These are phyloP conservation scores for Ictalurus furcatus DNA, from an alignment of 2,113 vertebrate species.

Conservation along the genomic window DNA sequence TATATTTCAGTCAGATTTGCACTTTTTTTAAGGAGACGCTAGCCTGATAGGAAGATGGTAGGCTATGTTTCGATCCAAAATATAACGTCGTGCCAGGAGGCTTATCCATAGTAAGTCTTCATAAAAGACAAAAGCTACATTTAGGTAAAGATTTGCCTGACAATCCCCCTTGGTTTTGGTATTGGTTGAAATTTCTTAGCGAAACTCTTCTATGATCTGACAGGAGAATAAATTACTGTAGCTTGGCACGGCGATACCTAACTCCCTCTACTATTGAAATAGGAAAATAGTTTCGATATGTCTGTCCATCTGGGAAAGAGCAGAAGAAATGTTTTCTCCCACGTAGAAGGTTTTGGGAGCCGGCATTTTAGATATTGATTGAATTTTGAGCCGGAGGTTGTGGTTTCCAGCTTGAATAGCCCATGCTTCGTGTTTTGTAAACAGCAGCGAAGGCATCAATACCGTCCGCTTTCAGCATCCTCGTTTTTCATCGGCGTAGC, in stretches of 20 bases:
- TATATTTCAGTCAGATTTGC: neutral
- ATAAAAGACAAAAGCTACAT: neutral
- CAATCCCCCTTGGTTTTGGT: too few species aligned
- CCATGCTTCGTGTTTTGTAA: slow-evolving; percentile 31
- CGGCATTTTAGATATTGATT: slow-evolving; percentile 32
- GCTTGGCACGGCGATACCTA: neutral
- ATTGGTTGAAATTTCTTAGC: neutral
- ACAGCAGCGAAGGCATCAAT: slow-evolving; percentile 42
- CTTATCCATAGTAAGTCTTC: neutral
- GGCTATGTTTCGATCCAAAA: neutral
- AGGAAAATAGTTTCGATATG: neutral
- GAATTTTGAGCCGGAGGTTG: slow-evolving; percentile 36
- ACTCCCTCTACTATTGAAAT: neutral
- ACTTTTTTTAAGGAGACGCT: neutral
- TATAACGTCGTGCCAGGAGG: neutral
- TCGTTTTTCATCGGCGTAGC: slow-evolving; percentile 45
- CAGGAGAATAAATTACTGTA: neutral
- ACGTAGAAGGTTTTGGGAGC: neutral
- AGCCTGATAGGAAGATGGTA: neutral
- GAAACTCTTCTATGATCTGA: neutral
- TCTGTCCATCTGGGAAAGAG: neutral
- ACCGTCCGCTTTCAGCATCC: slow-evolving; percentile 25
- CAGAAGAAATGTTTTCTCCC: neutral
- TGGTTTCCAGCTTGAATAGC: slow-evolving; percentile 35
- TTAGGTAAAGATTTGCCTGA: neutral